phyloP scores from a whole-genome alignment of 1,140 invertebrate species.

The Diprion similis region DNA sequence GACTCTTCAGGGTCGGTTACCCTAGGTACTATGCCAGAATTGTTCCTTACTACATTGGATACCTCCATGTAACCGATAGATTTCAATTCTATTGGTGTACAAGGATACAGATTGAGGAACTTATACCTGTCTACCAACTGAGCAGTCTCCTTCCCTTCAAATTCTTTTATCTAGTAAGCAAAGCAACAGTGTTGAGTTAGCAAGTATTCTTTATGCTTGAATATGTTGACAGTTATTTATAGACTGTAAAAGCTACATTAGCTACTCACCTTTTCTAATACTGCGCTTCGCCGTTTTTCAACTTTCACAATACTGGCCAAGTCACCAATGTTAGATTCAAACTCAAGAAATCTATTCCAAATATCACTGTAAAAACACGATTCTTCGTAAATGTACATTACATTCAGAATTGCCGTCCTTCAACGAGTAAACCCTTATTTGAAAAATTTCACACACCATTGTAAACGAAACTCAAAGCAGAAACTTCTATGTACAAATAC shows the following conservation, averaged over 20 bases:
- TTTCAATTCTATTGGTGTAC: slow-evolving; percentile 85
- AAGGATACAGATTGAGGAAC: slow-evolving; percentile 93
- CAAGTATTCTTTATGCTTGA: background rate
- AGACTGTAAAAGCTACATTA: too few species aligned
- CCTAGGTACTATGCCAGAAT: slow-evolving; percentile 47
- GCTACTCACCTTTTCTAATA: slow-evolving; percentile 83
- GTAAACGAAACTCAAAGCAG: too few species aligned
- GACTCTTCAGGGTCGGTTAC: slow-evolving; percentile 56
- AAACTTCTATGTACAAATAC: too few species aligned
- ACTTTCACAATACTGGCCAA: slow-evolving; percentile 98
- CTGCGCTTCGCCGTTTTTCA: slow-evolving; percentile 89
- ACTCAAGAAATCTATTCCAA: slow-evolving; percentile 98
- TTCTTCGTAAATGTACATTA: background rate
- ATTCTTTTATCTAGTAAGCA: slow-evolving; percentile 84
- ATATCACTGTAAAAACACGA: slow-evolving; percentile 78
- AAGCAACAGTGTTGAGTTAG: slow-evolving; percentile 22
- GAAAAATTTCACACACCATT: too few species aligned
- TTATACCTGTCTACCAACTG: slow-evolving; percentile 95
- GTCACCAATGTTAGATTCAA: slow-evolving; percentile 98
- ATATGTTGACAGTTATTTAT: background rate
- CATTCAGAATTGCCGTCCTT: background rate
- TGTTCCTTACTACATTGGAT: slow-evolving; percentile 48
- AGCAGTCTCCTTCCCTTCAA: slow-evolving; percentile 96
- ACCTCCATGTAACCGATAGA: slow-evolving; percentile 86
- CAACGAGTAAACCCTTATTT: too few species aligned